Evolutionary conservation across 92 coral and sea anemone species (phyloP).

Genomic region (Zoanthus solanderi): DNA sequence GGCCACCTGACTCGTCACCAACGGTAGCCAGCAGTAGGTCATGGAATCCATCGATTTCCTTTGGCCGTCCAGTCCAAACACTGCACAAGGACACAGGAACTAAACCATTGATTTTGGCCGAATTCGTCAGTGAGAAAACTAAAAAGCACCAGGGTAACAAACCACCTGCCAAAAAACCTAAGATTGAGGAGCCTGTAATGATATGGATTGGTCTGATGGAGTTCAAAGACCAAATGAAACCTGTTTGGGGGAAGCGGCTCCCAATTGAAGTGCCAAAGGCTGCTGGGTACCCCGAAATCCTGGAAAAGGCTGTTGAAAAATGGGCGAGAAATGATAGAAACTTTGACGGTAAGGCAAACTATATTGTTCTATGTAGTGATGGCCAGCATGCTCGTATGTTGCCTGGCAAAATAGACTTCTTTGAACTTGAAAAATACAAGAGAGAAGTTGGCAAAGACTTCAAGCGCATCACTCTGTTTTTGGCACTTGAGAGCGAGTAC

Average conservation of each 20-base stretch:
- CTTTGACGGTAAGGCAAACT: slow-evolving; percentile 35
- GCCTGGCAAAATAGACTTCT: slow-evolving; percentile 54
- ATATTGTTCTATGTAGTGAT: slow-evolving; percentile 47
- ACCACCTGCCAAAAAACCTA: slow-evolving; percentile 5
- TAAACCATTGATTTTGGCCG: not conserved
- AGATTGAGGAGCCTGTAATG: not conserved
- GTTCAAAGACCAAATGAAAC: slow-evolving; percentile 48
- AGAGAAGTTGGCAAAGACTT: slow-evolving; percentile 52
- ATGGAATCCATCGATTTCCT: not conserved
- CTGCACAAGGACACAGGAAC: not conserved
- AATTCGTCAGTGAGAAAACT: not conserved
- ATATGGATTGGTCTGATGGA: slow-evolving; percentile 25
- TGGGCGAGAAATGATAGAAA: slow-evolving; percentile 48
- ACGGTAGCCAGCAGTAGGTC: not conserved
- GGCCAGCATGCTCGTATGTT: slow-evolving; percentile 51
- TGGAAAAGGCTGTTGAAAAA: slow-evolving; percentile 52
- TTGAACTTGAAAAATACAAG: slow-evolving; percentile 54
- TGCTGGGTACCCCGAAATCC: slow-evolving; percentile 48
- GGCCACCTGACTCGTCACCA: slow-evolving; percentile 29
- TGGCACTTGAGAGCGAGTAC: slow-evolving; percentile 34
- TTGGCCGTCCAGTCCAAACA: slow-evolving; percentile 3
- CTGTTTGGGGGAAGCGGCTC: slow-evolving; percentile 59
- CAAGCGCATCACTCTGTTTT: slow-evolving; percentile 58
- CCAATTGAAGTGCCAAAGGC: slow-evolving; percentile 59
- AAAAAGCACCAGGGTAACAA: not conserved